Conservation (phyloP, 2,888 invertebrate species). For the Ganaspis brasiliensis region DNA sequence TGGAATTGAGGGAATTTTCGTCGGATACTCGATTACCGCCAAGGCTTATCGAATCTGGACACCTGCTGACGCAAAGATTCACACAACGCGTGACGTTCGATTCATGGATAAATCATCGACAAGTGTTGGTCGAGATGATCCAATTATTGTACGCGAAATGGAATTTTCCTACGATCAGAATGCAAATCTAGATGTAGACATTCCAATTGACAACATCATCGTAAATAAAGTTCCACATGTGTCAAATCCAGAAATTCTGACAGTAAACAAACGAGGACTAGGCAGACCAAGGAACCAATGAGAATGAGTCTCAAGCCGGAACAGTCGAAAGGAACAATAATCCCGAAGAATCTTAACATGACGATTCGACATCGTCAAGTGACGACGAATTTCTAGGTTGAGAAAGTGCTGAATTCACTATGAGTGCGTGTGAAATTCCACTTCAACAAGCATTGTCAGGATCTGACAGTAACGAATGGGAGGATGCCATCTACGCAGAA, state of each 20-base stretch:
- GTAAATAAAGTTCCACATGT: too few species aligned
- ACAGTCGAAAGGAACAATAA: background rate
- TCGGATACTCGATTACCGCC: background rate
- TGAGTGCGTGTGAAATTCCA: slow-evolving; percentile 34
- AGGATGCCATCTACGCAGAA: slow-evolving; percentile 50
- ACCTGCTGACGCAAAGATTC: slow-evolving; percentile 49
- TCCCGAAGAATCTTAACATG: background rate
- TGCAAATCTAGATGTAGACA: too few species aligned
- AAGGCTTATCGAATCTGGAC: background rate
- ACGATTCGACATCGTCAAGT: background rate
- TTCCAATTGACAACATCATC: too few species aligned
- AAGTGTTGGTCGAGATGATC: background rate
- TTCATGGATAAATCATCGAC: slow-evolving; percentile 14
- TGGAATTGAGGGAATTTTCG: background rate
- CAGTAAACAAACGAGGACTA: too few species aligned
- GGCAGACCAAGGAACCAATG: too few species aligned
- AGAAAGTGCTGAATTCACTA: background rate
- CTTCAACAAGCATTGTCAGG: slow-evolving; percentile 43
- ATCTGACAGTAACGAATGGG: slow-evolving; percentile 49
- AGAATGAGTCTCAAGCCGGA: too few species aligned
- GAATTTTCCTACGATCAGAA: background rate
- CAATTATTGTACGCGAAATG: background rate
- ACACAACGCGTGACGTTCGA: slow-evolving; percentile 47
- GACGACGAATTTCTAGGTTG: background rate
- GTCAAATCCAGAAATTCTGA: too few species aligned